These are phyloP conservation scores for Pollenia labialis DNA, from an alignment of 2,888 invertebrate species.

Conservation along the genomic window DNA sequence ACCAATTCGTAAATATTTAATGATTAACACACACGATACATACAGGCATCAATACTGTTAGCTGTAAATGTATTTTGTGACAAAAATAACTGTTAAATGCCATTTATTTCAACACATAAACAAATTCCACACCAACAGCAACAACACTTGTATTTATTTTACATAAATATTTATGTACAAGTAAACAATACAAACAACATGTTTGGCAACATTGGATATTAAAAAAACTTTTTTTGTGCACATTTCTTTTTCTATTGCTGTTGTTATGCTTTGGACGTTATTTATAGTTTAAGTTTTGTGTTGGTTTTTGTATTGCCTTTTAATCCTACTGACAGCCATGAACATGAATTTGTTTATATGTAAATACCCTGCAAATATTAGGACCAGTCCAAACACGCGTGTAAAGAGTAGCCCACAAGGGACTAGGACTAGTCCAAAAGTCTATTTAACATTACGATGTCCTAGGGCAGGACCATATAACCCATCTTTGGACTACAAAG, in stretches of 20 bases:
- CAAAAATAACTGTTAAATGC: constrained; percentile 60
- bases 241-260: not conserved
- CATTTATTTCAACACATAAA: constrained; percentile 59
- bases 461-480: no score
- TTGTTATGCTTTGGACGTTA: not conserved
- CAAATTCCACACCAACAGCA: constrained; percentile 47
- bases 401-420: no score
- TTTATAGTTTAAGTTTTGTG: not conserved
- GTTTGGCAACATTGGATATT: constrained; percentile 55
- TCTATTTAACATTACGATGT: no score
- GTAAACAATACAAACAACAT: constrained; percentile 3
- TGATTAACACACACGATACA: constrained; percentile 25
- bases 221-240: not conserved
- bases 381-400: no score
- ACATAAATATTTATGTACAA: not conserved
- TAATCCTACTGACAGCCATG: constrained; percentile 56
- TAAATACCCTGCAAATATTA: no score
- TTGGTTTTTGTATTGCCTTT: constrained; percentile 43
- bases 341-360: constrained; percentile 44
- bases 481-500: no score
- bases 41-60: constrained; percentile 16
- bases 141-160: not conserved
- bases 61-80: not conserved
- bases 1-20: not conserved
- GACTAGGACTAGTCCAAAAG: no score